phyloP scores from a whole-genome alignment of 2,113 vertebrate genomes.

The Anguilla japonica region DNA sequence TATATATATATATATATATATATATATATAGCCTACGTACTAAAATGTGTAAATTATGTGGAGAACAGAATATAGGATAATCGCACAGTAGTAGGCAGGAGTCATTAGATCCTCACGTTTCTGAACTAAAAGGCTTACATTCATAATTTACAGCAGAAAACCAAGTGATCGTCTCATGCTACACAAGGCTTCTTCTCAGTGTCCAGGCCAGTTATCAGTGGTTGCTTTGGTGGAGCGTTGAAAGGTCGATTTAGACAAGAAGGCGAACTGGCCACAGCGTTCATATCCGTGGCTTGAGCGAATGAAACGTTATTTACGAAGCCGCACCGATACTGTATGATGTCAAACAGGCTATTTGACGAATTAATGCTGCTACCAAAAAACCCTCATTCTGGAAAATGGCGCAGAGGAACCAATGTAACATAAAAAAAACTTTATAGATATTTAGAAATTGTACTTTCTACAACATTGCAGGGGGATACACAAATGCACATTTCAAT shows the following conservation, averaged over 20 bases:
- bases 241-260: background rate
- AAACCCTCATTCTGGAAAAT: conserved; percentile 35
- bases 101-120: background rate
- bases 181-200: background rate
- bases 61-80: background rate
- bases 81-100: background rate
- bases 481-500: conserved; percentile 17
- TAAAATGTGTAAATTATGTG: background rate
- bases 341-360: background rate
- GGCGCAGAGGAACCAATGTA: conserved; percentile 45
- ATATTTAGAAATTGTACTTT: conserved; percentile 29
- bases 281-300: background rate
- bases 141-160: conserved; percentile 5
- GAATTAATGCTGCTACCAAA: conserved; percentile 37
- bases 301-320: conserved; percentile 6
- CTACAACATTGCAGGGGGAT: conserved; percentile 25
- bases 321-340: background rate
- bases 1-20: background rate
- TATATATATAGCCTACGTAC: background rate
- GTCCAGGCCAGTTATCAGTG: background rate
- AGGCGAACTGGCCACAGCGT: conserved; percentile 6
- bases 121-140: background rate
- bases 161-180: background rate
- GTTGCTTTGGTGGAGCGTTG: background rate
- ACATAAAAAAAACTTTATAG: conserved; percentile 28